These are phyloP conservation scores for Aromia moschata DNA, from an alignment of 2,888 invertebrate genomes.

Conservation along the genomic window DNA sequence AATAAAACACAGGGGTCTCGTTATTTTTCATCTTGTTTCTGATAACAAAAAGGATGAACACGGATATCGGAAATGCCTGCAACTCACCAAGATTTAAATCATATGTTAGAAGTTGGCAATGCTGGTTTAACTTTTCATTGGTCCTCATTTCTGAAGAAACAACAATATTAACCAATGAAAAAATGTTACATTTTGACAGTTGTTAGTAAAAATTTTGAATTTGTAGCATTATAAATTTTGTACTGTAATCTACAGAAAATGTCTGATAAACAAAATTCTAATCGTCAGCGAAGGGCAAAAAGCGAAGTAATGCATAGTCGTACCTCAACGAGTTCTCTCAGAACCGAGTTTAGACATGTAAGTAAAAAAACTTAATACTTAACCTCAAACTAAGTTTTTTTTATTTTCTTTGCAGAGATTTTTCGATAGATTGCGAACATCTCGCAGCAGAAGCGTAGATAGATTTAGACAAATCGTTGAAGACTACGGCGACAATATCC, in stretches of 20 bases:
- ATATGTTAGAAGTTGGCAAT: neutral
- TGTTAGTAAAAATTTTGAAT: constrained; percentile 4
- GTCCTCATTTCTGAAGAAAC: neutral
- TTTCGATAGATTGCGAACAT: constrained; percentile 37
- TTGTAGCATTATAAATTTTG: neutral
- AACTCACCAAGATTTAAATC: too few relatives aligned
- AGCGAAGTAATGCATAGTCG: constrained; percentile 31
- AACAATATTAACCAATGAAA: neutral
- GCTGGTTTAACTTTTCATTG: neutral
- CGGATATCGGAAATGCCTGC: too few relatives aligned
- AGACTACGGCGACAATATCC: constrained; percentile 33
- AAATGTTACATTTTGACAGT: neutral
- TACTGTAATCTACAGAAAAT: too few relatives aligned
- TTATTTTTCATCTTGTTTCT: too few relatives aligned
- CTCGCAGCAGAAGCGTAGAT: constrained; percentile 44
- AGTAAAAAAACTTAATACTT: constrained; percentile 28
- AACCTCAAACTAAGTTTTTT: constrained; percentile 12
- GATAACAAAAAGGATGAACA: too few relatives aligned
- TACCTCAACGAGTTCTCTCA: constrained; percentile 22
- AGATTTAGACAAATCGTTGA: constrained; percentile 44
- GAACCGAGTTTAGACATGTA: constrained; percentile 36
- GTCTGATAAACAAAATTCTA: constrained; percentile 19
- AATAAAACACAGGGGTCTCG: too few relatives aligned
- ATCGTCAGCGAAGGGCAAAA: constrained; percentile 30
- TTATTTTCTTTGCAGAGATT: constrained; percentile 38